Percentiles rank a stretch among this genome's conserved stretches.
Evolutionary conservation across 1,140 invertebrate species (phyloP).

Genomic region (Melanaphis sacchari): DNA sequence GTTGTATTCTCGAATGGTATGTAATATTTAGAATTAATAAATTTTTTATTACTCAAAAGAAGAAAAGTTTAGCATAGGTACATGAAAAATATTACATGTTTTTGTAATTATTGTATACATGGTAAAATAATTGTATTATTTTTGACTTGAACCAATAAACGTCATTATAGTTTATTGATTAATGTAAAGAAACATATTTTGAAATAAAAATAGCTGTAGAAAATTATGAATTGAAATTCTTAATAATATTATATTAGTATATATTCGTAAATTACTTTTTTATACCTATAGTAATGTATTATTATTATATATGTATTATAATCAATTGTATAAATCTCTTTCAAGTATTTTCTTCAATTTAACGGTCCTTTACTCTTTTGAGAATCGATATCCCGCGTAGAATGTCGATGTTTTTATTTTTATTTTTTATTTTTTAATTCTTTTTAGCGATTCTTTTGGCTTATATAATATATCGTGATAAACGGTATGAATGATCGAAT

Average conservation of each 20-base stretch:
- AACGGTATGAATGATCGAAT: constrained; percentile 17
- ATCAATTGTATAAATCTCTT: constrained; percentile 11
- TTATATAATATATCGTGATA: background rate
- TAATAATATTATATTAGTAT: background rate
- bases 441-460: background rate
- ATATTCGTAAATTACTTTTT: background rate
- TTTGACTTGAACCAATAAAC: background rate
- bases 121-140: background rate
- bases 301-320: background rate
- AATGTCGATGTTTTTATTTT: constrained; percentile 28
- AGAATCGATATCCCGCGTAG: constrained; percentile 8
- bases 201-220: background rate
- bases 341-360: background rate
- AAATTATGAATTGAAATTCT: background rate
- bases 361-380: constrained; percentile 21
- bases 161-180: background rate
- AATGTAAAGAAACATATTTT: background rate
- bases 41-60: no score
- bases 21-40: no score
- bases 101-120: no score
- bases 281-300: background rate
- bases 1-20: no score
- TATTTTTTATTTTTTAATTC: background rate
- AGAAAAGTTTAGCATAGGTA: no score
- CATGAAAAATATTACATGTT: no score